Evolutionary conservation across 2,797 vertebrate species (phyloP).

Genomic region (Chaetodon trifasciatus): DNA sequence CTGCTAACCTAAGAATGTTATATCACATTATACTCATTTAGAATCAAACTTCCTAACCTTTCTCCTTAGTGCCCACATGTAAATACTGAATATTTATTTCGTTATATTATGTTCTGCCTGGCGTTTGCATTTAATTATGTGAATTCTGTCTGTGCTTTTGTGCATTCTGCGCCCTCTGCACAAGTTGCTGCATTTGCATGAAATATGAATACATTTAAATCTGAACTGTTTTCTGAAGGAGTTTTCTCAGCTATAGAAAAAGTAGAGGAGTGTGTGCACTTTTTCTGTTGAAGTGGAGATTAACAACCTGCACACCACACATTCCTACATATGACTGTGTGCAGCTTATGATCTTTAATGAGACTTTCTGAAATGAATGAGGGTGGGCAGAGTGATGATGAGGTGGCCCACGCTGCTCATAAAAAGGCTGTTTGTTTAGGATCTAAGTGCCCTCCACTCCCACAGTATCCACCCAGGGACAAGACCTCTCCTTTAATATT

Average conservation of each 20-base stretch:
- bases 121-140: conserved; percentile 26
- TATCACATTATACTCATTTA: conserved; percentile 10
- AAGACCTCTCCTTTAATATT: conserved; percentile 41
- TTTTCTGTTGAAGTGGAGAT: not conserved
- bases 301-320: not conserved
- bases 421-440: conserved; percentile 36
- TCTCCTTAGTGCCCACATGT: conserved; percentile 22
- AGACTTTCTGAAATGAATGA: conserved; percentile 12
- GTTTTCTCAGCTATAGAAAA: not conserved
- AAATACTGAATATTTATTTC: conserved; percentile 36
- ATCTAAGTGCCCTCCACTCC: conserved; percentile 5
- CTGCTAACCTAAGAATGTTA: conserved; percentile 36
- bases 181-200: conserved; percentile 1
- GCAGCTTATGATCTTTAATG: conserved; percentile 22
- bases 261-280: not conserved
- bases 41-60: conserved; percentile 14
- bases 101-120: conserved; percentile 6
- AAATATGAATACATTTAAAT: conserved; percentile 14
- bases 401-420: conserved; percentile 31
- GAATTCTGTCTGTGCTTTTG: not conserved
- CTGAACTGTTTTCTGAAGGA: not conserved
- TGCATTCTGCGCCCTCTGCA: not conserved
- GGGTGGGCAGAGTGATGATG: conserved; percentile 16
- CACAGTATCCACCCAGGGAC: conserved; percentile 3
- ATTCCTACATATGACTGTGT: not conserved